Percentiles rank a stretch among this genome's conserved stretches.
Evolutionary conservation across 2,888 invertebrate genomes (phyloP).

Genomic region (Cistogaster globosa): DNA sequence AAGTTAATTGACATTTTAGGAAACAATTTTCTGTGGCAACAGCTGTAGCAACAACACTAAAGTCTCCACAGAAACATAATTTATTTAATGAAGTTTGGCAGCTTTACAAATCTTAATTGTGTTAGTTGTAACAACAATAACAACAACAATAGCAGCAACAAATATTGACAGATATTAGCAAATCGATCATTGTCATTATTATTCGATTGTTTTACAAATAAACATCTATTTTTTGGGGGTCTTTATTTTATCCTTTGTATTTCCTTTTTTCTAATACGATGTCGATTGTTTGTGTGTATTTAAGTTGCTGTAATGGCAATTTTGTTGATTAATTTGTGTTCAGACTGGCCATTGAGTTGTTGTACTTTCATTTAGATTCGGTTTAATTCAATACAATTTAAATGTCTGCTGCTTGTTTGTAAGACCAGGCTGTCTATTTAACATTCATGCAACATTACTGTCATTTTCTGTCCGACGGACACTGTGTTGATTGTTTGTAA

Average conservation of each 20-base stretch:
- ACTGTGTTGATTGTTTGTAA: conserved; percentile 82
- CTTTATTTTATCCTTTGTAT: conserved; percentile 52
- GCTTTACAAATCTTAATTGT: conserved; percentile 43
- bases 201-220: conserved; percentile 79
- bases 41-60: conserved; percentile 53
- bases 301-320: conserved; percentile 27
- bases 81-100: conserved; percentile 26
- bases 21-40: conserved; percentile 62
- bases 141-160: conserved; percentile 31
- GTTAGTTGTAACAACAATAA: conserved; percentile 49
- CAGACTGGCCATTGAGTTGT: conserved; percentile 32
- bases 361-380: conserved; percentile 41
- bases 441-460: conserved; percentile 67
- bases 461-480: conserved; percentile 73
- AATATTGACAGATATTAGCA: conserved; percentile 83
- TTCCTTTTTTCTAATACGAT: neutral
- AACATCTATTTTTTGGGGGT: conserved; percentile 22
- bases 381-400: conserved; percentile 54
- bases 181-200: conserved; percentile 83
- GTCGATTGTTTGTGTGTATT: conserved; percentile 4
- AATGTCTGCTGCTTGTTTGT: conserved; percentile 2
- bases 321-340: conserved; percentile 67
- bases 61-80: conserved; percentile 22
- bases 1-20: conserved; percentile 66
- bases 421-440: conserved; percentile 45